A percentile compares a stretch with the other conserved stretches of the same genome.
phyloP scores from a whole-genome alignment of 2,113 vertebrate genomes.

The Platichthys flesus region DNA sequence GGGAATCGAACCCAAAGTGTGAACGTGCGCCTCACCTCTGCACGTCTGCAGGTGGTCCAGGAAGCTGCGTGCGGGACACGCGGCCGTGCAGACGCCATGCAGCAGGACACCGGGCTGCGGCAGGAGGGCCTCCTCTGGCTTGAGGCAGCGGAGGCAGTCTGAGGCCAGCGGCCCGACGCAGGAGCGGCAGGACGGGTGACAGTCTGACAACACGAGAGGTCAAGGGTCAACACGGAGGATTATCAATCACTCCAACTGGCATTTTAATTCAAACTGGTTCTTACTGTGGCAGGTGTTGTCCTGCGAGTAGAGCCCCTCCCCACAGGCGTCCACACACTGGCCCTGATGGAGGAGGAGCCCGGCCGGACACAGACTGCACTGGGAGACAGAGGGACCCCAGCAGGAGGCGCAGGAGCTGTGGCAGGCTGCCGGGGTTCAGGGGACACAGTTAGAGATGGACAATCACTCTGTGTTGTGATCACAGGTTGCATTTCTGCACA shows the following conservation, averaged over 20 bases:
- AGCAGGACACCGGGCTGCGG: slow-evolving; percentile 44
- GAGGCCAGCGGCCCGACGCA: slow-evolving; percentile 85
- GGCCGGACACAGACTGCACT: slow-evolving; percentile 85
- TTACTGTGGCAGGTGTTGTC: slow-evolving; percentile 87
- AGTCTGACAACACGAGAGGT: slow-evolving; percentile 76
- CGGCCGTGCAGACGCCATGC: slow-evolving; percentile 82
- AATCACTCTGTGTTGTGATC: too few relatives aligned
- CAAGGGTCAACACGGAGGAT: background rate
- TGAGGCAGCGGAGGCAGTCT: slow-evolving; percentile 84
- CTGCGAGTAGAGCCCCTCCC: slow-evolving; percentile 87
- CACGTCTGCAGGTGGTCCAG: slow-evolving; percentile 82
- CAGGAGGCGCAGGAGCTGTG: slow-evolving; percentile 88
- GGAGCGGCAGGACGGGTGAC: slow-evolving; percentile 87
- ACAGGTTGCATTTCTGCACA: too few relatives aligned
- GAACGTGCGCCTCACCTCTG: slow-evolving; percentile 78
- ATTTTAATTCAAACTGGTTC: background rate
- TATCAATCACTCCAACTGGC: background rate
- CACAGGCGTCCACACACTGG: slow-evolving; percentile 88
- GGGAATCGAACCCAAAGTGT: background rate
- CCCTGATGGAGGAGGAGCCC: slow-evolving; percentile 81
- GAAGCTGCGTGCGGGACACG: slow-evolving; percentile 82
- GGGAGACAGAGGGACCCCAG: slow-evolving; percentile 83
- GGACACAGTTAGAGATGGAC: too few relatives aligned
- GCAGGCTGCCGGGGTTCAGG: slow-evolving; percentile 79
- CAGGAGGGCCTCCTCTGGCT: slow-evolving; percentile 81